Base-by-base conservation (phyloP, 2,797 vertebrate genomes). In the Phaenicophaeus curvirostris region DNA sequence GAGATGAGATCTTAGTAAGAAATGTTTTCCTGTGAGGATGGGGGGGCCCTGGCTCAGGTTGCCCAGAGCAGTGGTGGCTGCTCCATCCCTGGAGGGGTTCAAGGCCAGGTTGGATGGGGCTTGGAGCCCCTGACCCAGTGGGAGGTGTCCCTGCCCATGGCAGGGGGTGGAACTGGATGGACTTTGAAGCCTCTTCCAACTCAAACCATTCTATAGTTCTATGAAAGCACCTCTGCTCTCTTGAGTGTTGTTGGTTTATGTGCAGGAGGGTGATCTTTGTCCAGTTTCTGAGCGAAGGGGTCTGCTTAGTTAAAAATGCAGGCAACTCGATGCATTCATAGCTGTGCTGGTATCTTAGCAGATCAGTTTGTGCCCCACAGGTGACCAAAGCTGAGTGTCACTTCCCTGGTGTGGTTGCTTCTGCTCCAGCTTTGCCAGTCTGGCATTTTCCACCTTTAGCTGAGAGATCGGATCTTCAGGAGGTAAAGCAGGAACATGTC, bases 321-420 rank as follows among this genome's bases (percentile, higher is more conserved):
- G 14, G 6, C 27, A 15, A 4, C n/a, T 41, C 20, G 6, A 12
- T 33, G 35, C 2, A 13, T 28, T 20, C 0, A 1, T 51, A 17
- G 27, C 21, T 42, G 15, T 0, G 2, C 27, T 66, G 25, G 65
- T 37, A 9, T 9, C 42, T 37, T 13, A 28, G 44, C 53, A 62
- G 80, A 18, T 30, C 27, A 15, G 9, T 33, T 19, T 17, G 0
- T n/a, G 67, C 18, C 50, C 48, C 30, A 2, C 18, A n/a, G 58
- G 9, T n/a, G 8, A 7, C 46, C 21, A 62, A 31, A 55, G 54
- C 50, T 1, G 1, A 15, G 41, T 21, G 4, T 31, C 3, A 4
- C 54, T 73, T 50, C 44, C 57, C 68, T 2, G 7, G 10, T 0
- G 0, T 39, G 42, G 54, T 66, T 0, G 0, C 41, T 81, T 39